Evolutionary conservation across 2,797 vertebrate species (phyloP), one percentile per base, ranked within the genome.

Genomic region (Rhinophrynus dorsalis): DNA sequence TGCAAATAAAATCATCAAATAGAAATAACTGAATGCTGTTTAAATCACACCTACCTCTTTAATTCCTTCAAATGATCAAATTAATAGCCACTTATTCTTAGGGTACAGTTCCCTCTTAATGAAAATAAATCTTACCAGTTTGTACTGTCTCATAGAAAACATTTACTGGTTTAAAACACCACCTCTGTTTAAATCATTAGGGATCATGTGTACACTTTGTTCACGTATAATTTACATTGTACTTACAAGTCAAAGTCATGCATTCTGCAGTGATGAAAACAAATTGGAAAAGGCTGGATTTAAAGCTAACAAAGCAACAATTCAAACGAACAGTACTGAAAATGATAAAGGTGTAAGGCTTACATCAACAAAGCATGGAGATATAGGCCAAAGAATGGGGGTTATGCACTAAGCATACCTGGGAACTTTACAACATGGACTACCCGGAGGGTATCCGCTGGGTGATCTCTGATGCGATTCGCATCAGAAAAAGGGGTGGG

Each of bases 131-230:
- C 35, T 6, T 65, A 58, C 35, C 35, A 27, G 15, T 17, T 44
- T 13, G 38, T 21, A 33, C 7, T 12, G 13, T 15, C 29, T 26
- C 35, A 40, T 66, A 62, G 69, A 66, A 73, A 56, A 59, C 62
- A 66, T 58, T 73, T 66, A 45, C 27, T 26, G 44, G 45, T 52
- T 54, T 59, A 52, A 54, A 50, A 60, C 66, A 52, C 54, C 61
- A 44, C 54, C 55, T 73, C 69, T 73, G 69, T 73, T 73, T 73
- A 65, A 73, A 59, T 45, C 44, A 73, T 73, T 72, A 72, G 30
- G 42, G 51, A 40, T 63, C 32, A 65, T 58, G 60, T 38, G 61
- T 72, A 65, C 57, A 48, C 60, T 72, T 50, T 59, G 69, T 73
- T 58, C 61, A 30, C 18, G 32, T 65, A 73, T 73, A 73, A 73